phyloP scores from a whole-genome alignment of 2,113 vertebrate genomes.

The Gila orcuttii region DNA sequence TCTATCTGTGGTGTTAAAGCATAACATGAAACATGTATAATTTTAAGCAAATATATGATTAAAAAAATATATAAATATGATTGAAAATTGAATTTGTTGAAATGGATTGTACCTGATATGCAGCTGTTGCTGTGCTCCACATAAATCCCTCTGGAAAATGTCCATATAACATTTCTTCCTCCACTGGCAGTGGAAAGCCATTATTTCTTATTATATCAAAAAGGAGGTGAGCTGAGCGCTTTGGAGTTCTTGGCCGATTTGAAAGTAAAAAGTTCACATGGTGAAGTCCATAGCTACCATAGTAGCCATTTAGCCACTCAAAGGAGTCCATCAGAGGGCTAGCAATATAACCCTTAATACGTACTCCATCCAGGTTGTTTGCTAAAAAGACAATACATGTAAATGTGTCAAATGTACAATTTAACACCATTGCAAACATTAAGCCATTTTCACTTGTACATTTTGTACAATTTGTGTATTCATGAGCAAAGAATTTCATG shows the following conservation, averaged over 20 bases:
- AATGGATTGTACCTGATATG: constrained; percentile 84
- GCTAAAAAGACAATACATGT: constrained; percentile 70
- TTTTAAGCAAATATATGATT: background rate
- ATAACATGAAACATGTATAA: background rate
- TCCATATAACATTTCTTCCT: constrained; percentile 82
- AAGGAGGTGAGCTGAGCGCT: constrained; percentile 84
- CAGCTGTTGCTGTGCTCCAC: constrained; percentile 90
- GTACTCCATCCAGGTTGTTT: constrained; percentile 84
- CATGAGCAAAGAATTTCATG: too few species aligned
- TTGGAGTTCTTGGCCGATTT: constrained; percentile 84
- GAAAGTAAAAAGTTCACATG: constrained; percentile 83
- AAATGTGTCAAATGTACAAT: background rate
- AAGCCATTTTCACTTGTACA: background rate
- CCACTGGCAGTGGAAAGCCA: constrained; percentile 80
- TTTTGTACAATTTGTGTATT: background rate
- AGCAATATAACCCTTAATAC: constrained; percentile 82
- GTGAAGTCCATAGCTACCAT: constrained; percentile 84
- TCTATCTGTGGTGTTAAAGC: constrained; percentile 79
- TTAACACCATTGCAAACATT: background rate
- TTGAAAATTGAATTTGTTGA: background rate
- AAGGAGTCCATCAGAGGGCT: constrained; percentile 90
- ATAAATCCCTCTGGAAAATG: constrained; percentile 82
- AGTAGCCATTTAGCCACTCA: constrained; percentile 90
- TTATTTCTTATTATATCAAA: constrained; percentile 83
- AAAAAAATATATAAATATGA: background rate